Base-by-base conservation (phyloP, 1,140 invertebrate species). In the Carposina sasakii region DNA sequence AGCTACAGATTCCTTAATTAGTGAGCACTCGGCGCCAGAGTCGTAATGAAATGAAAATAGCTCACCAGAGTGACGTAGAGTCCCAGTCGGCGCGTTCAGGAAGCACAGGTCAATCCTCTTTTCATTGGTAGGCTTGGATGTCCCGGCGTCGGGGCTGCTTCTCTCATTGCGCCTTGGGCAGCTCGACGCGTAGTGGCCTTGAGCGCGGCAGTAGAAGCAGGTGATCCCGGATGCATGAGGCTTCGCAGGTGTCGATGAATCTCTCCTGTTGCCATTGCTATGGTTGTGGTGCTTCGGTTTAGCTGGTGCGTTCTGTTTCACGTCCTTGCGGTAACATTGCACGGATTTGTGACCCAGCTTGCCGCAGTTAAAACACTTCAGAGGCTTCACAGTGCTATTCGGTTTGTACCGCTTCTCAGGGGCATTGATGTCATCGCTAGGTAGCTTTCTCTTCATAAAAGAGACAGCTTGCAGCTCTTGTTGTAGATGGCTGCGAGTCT, bases 111-210 rank as follows among this genome's bases (percentile, higher is more conserved):
- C 15, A 30, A 9, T 3, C 28, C 40, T 42, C 19, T n/a, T 31
- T 45, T 28, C 24, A 10, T 45, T 5, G 17, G 5, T 26, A 17
- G 12, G 12, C 26, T 26, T 15, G 6, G 10, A 5, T 43, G 6
- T 3, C 5, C 24, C 24, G 12, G n/a, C 4, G 4, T n/a, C n/a
- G n/a, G n/a, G n/a, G n/a, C n/a, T n/a, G n/a, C n/a, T n/a, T n/a
- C n/a, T n/a, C n/a, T n/a, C n/a, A n/a, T 2, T 3, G 10, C 23
- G 21, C 23, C 28, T 24, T 15, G 41, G 41, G 23, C 41, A 43
- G n/a, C 15, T 28, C 8, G 20, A 20, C 4, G 43, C 43, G 43
- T 26, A 26, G 43, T 46, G 43, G 6, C 43, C 43, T 21, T 46
- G 43, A 19, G 31, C 28, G 19, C 43, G 21, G 13, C 43, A 46